phyloP scores from a whole-genome alignment of 2,113 vertebrate species.

The Psammodynastes pulverulentus region DNA sequence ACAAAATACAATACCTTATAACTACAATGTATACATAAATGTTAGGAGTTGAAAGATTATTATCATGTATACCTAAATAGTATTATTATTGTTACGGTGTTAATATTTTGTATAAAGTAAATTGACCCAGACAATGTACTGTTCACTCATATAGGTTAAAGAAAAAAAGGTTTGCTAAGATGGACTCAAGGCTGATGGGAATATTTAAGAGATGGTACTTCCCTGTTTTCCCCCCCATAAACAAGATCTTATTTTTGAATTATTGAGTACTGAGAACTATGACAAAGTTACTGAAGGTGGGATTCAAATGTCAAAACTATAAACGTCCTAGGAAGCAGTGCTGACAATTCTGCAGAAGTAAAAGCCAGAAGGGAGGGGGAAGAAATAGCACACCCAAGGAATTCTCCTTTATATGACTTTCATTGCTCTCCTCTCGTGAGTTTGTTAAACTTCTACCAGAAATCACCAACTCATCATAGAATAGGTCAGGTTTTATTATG shows the following conservation, averaged over 20 bases:
- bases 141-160: too few species aligned
- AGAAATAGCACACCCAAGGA: neutral
- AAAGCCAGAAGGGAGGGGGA: neutral
- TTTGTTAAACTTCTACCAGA: constrained; percentile 2
- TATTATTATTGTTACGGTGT: too few species aligned
- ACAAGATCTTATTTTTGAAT: neutral
- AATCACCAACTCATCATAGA: constrained; percentile 7
- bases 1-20: too few species aligned
- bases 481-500: neutral
- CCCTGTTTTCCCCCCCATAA: neutral
- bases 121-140: too few species aligned
- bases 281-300: neutral
- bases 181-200: neutral
- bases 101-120: too few species aligned
- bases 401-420: neutral
- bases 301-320: constrained; percentile 6
- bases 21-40: too few species aligned
- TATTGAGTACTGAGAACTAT: neutral
- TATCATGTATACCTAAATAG: too few species aligned
- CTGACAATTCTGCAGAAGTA: neutral
- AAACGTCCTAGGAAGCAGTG: neutral
- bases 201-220: neutral
- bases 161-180: neutral
- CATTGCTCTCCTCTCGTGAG: neutral
- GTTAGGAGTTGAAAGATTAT: too few species aligned